Conservation (phyloP, 2,113 vertebrate species). For the Panthera tigris region DNA sequence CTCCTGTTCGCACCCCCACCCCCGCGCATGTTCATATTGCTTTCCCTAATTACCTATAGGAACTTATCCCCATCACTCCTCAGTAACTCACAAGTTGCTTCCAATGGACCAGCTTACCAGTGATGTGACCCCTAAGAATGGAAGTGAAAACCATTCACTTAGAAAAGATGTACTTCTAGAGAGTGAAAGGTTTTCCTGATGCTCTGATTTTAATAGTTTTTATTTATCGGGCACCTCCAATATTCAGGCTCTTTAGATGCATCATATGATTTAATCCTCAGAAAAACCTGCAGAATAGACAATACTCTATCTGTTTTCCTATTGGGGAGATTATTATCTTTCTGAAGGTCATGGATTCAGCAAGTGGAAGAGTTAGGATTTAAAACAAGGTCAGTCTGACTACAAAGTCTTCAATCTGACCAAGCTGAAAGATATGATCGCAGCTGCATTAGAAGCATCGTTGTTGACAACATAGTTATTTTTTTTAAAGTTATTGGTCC, state of each 20-base stretch:
- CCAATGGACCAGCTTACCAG: background rate
- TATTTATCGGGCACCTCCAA: background rate
- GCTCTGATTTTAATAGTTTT: conserved; percentile 18
- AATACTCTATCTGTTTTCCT: background rate
- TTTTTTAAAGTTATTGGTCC: background rate
- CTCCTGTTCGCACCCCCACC: too few relatives aligned
- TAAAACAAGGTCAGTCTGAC: background rate
- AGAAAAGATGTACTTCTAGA: background rate
- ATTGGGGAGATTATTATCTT: background rate
- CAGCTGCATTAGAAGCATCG: background rate
- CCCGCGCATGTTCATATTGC: background rate
- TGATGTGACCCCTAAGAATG: background rate
- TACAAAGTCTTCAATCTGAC: background rate
- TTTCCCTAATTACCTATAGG: background rate
- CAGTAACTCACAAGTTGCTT: background rate
- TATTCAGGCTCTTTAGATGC: background rate
- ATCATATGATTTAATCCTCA: background rate
- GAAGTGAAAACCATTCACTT: background rate
- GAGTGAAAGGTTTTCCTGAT: background rate
- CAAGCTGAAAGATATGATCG: background rate
- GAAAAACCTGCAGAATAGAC: background rate
- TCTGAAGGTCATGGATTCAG: background rate
- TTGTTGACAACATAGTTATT: background rate
- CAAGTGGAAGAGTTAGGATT: background rate
- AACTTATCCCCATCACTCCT: background rate